Evolutionary conservation across 2,888 invertebrate species (phyloP), one percentile per base, ranked within the genome.

Genomic region (Cerastis rubricosa): DNA sequence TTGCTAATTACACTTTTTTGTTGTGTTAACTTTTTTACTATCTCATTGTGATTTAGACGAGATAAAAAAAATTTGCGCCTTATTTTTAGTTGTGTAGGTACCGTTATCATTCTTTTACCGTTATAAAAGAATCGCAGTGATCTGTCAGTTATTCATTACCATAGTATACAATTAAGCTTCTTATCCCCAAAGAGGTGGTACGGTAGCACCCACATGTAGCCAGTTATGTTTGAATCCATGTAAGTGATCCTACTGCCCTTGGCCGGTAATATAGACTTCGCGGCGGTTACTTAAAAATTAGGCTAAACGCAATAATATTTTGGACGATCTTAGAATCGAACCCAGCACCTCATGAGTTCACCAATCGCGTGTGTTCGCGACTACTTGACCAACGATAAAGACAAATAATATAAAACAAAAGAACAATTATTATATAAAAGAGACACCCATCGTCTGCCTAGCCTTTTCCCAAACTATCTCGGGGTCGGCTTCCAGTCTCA

Each of bases 1-100:
- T 77, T 63, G 61, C 22, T 72, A 77, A 85, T 85, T 85, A 85
- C 35, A 47, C 11, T 67, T 74, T 79, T 81, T 77, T 74, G 43
- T 40, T 66, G 9, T 25, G 1, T 22, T n/a, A 22, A 22, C 12
- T 72, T 73, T 71, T 22, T 71, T 19, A 70, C 22, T n/a, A 29
- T 59, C 66, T 72, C 51, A 80, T 80, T 64, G 47, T 45, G 59
- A 74, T 70, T 63, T 66, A 61, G 61, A 29, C 0, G 0, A 43
- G 82, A 72, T 70, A 73, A 59, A 29, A 67, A 6, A n/a, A 29
- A 29, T 40, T 73, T 35, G 47, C 8, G 47, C 11, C 70, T 71
- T 71, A 47, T 51, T 70, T 66, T 71, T 43, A 22, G n/a, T 7
- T 43, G 19, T 45, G 17, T 72, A 1, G 8, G 29, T 67, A 57